These are phyloP conservation scores for Chromobotia macracanthus DNA, from an alignment of 2,797 vertebrate species.

Conservation along the genomic window DNA sequence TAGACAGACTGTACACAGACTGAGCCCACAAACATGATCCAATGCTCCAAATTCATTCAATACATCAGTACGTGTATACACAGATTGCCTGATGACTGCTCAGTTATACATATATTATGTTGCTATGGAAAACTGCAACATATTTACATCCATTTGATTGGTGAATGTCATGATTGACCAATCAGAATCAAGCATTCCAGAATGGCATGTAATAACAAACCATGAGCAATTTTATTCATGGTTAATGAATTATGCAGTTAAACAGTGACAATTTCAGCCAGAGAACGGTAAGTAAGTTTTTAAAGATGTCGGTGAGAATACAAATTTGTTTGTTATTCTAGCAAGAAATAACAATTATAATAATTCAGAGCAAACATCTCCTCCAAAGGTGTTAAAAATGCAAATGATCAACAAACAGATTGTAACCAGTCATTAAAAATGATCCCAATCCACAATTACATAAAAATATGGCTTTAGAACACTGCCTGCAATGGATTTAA, in stretches of 20 bases:
- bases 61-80: too few species aligned
- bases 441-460: neutral
- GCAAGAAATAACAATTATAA: neutral
- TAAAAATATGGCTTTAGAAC: neutral
- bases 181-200: neutral
- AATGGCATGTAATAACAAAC: too few species aligned
- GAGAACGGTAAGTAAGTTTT: neutral
- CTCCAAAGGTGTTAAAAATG: neutral
- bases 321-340: neutral
- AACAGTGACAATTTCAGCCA: neutral
- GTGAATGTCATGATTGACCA: neutral
- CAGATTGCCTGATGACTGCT: too few species aligned
- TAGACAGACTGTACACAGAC: too few species aligned
- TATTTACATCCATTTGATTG: too few species aligned
- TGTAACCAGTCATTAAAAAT: neutral
- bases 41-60: too few species aligned
- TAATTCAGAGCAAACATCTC: neutral
- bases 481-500: neutral
- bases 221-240: neutral
- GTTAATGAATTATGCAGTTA: neutral
- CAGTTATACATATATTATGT: too few species aligned
- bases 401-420: constrained; percentile 5
- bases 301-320: neutral
- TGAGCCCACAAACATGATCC: too few species aligned
- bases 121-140: too few species aligned